Evolutionary conservation across 2,888 invertebrate genomes (phyloP), one percentile per base, ranked within the genome.

Genomic region (Sepiola atlantica): DNA sequence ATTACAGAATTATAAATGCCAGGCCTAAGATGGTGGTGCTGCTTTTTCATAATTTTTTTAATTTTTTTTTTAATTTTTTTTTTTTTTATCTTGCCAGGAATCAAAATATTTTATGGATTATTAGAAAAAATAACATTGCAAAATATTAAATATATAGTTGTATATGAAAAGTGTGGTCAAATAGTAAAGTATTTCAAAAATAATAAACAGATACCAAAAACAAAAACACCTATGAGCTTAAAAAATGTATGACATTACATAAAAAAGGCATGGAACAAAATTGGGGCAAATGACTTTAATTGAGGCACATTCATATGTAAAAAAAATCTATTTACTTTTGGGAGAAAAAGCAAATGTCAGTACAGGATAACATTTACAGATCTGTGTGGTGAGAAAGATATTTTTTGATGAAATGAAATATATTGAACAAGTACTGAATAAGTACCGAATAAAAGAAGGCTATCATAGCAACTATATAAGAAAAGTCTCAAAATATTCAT

Each of bases 121-220:
- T 95, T 94, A 95, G 95, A 95, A 96, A 95, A 95, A 95, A 95
- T 95, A 96, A 95, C 95, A 95, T 96, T 96, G 96, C 96, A 96
- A 96, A 96, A 96, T 95, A 95, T 95, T 95, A 95, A 95, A 95
- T 95, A 95, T 96, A 96, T 95, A 96, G 95, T 95, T 96, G 96
- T 96, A 96, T 96, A 96, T 96, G 96, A 96, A 96, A 96, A 96
- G 95, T 96, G 96, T 96, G 95, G 95, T 95, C 95, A 95, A 91
- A 95, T 95, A 96, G 95, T 95, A 96, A 96, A 96, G 95, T 95
- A 95, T 95, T 95, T 95, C 95, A 95, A 96, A 96, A 96, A 96
- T 95, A 95, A 96, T 95, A 95, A 95, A 95, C 95, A 94, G 95
- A 95, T 95, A 95, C 95, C 95, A 95, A 95, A 95, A 95, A 95